Conservation (phyloP, 2,797 vertebrate genomes). For the Neomorphus geoffroyi region DNA sequence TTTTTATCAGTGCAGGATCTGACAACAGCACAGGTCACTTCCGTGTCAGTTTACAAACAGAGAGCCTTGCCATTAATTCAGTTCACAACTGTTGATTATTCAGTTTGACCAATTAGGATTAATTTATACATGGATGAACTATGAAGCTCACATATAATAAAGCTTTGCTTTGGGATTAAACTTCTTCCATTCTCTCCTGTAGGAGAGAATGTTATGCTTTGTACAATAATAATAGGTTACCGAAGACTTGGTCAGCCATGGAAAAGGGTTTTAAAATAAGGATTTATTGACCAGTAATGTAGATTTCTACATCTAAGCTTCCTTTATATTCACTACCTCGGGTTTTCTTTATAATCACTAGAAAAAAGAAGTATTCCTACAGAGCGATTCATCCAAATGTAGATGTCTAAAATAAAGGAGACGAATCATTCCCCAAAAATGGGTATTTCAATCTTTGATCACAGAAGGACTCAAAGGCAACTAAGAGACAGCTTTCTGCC, state of each 20-base stretch:
- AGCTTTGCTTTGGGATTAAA: neutral
- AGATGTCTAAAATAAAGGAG: neutral
- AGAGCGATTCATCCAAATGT: neutral
- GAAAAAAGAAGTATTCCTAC: neutral
- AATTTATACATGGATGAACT: neutral
- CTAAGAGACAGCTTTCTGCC: neutral
- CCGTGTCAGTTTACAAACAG: neutral
- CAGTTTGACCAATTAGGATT: neutral
- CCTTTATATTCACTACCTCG: neutral
- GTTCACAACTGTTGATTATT: neutral
- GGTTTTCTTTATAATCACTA: neutral
- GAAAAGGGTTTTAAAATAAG: neutral
- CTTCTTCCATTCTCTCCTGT: neutral
- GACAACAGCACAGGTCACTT: neutral
- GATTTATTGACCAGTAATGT: conserved; percentile 7
- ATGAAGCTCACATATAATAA: neutral
- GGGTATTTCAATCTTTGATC: neutral
- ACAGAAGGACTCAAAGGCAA: neutral
- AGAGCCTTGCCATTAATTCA: neutral
- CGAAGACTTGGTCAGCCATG: neutral
- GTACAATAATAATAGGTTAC: neutral
- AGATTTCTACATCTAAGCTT: neutral
- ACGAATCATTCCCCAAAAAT: neutral
- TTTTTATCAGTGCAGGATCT: neutral
- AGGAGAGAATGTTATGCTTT: neutral